phyloP scores from a whole-genome alignment of 2,797 vertebrate species.

The Sorex maritimensis region DNA sequence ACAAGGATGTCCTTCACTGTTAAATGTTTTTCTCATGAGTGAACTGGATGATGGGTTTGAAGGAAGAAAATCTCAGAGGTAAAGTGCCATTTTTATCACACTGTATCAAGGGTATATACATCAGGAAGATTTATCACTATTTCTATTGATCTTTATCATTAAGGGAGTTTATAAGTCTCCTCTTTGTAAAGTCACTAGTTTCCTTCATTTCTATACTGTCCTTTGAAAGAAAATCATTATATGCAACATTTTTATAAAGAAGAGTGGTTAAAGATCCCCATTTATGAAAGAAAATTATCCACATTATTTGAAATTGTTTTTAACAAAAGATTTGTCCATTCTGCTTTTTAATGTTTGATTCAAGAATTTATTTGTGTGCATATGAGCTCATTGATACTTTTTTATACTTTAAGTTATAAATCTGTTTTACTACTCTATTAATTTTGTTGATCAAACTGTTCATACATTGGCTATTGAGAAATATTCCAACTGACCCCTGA shows the following conservation, averaged over 20 bases:
- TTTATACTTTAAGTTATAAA: conserved; percentile 4
- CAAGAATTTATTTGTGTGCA: not conserved
- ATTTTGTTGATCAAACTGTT: conserved; percentile 49
- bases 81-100: not conserved
- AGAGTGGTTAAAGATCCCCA: no score
- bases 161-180: not conserved
- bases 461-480: not conserved
- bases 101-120: no score
- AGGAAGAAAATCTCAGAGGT: not conserved
- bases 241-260: not conserved
- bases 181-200: no score
- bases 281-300: not conserved
- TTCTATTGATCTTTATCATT: not conserved
- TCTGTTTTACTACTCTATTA: not conserved
- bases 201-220: no score
- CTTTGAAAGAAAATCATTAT: not conserved
- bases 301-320: not conserved
- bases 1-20: not conserved
- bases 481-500: not conserved
- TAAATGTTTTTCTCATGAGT: not conserved
- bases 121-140: no score
- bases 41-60: not conserved
- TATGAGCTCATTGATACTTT: not conserved
- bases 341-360: not conserved
- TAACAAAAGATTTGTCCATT: not conserved